phyloP scores from a whole-genome alignment of 1,140 invertebrate genomes.

The Argopecten irradians region DNA sequence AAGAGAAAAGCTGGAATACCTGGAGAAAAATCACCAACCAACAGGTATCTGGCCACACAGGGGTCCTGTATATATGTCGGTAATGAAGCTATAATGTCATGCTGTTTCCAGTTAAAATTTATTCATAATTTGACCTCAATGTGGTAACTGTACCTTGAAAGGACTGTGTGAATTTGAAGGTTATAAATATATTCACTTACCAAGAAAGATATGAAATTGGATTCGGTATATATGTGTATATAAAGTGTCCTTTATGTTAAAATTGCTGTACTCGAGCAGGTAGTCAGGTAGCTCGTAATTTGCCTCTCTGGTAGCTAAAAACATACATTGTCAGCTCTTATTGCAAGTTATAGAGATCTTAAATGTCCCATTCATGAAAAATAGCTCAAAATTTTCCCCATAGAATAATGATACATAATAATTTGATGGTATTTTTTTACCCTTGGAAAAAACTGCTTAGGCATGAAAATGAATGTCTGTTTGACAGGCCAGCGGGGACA shows the following conservation, averaged over 20 bases:
- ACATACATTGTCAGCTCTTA: too few relatives aligned
- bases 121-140: too few relatives aligned
- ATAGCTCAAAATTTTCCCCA: neutral
- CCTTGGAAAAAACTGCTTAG: conserved; percentile 1
- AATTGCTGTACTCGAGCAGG: neutral
- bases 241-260: neutral
- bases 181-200: too few relatives aligned
- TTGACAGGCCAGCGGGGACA: neutral
- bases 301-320: neutral
- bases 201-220: neutral
- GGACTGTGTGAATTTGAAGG: too few relatives aligned
- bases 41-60: too few relatives aligned
- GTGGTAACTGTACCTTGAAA: too few relatives aligned
- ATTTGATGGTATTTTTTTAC: neutral
- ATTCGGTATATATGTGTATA: too few relatives aligned
- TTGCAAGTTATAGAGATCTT: neutral
- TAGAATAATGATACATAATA: neutral
- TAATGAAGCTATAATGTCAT: too few relatives aligned
- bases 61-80: too few relatives aligned
- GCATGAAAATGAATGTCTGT: neutral
- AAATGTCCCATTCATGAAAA: neutral
- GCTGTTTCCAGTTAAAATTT: too few relatives aligned
- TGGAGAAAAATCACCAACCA: too few relatives aligned
- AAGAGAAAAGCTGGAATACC: too few relatives aligned
- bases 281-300: neutral